A percentile compares a stretch with the other conserved stretches of the same genome.
Conservation (phyloP, 2,797 vertebrate species). For the Sebastes kiyomatsui region DNA sequence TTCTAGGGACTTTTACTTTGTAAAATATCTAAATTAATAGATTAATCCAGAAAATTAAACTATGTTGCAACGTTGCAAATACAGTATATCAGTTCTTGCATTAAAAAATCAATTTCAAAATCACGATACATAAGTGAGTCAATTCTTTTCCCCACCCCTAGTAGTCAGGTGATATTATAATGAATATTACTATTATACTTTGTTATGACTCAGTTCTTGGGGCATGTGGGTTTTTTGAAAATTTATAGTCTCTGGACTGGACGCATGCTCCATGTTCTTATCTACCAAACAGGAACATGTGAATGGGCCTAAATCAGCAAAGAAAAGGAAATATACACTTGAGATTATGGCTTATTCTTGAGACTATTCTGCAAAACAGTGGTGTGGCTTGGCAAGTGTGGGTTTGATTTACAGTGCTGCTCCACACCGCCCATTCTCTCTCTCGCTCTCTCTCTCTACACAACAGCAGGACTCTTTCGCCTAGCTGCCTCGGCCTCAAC, state of each 20-base stretch:
- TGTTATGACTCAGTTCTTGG: background rate
- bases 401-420: conserved; percentile 83
- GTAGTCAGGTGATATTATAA: background rate
- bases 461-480: conserved; percentile 21
- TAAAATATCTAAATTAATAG: no score
- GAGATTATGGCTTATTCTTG: conserved; percentile 77
- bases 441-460: background rate
- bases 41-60: no score
- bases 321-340: conserved; percentile 79
- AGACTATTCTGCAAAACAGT: conserved; percentile 59
- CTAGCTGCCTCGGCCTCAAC: conserved; percentile 75
- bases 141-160: no score
- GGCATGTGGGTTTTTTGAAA: background rate
- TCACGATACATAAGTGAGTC: no score
- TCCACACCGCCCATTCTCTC: conserved; percentile 33
- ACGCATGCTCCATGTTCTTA: conserved; percentile 49
- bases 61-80: no score
- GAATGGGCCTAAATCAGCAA: conserved; percentile 49
- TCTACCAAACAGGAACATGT: conserved; percentile 72
- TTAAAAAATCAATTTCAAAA: no score
- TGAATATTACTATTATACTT: background rate
- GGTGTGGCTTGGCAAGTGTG: conserved; percentile 61
- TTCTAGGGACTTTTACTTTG: no score
- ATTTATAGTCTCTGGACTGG: conserved; percentile 48
- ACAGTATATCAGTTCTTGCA: no score